phyloP scores from a whole-genome alignment of 2,113 vertebrate genomes.

The Cyprinodon brontotheroides region DNA sequence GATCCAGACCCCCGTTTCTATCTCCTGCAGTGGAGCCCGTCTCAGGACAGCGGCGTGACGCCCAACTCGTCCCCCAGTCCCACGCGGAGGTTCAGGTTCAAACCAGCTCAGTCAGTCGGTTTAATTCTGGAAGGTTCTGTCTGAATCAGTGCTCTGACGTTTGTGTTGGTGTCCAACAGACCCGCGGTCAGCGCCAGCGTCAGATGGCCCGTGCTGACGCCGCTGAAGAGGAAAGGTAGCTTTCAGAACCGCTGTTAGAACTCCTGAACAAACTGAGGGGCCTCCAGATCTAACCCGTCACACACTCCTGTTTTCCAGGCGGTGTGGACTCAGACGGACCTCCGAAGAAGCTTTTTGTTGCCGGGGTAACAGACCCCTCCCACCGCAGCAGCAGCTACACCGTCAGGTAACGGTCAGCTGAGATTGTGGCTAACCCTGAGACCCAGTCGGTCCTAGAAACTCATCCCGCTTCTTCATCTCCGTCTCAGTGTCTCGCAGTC shows the following conservation, averaged over 20 bases:
- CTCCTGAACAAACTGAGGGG: too few relatives aligned
- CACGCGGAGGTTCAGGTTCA: slow-evolving; percentile 76
- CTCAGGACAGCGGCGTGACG: slow-evolving; percentile 78
- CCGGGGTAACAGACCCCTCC: slow-evolving; percentile 78
- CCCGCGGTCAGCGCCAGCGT: slow-evolving; percentile 68
- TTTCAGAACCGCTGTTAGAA: too few relatives aligned
- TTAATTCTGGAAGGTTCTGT: not conserved
- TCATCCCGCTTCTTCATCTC: not conserved
- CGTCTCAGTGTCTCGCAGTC: slow-evolving; percentile 75
- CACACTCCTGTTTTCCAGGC: slow-evolving; percentile 56
- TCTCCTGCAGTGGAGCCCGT: slow-evolving; percentile 70
- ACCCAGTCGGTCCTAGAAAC: too few relatives aligned
- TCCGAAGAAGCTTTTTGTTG: slow-evolving; percentile 85
- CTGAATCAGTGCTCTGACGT: not conserved
- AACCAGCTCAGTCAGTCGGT: not conserved
- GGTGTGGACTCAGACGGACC: slow-evolving; percentile 82
- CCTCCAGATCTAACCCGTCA: not conserved
- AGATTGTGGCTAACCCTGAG: not conserved
- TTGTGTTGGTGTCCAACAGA: slow-evolving; percentile 53
- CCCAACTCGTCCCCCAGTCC: slow-evolving; percentile 83
- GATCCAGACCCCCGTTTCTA: not conserved
- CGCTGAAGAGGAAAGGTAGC: slow-evolving; percentile 82
- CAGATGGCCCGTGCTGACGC: slow-evolving; percentile 72
- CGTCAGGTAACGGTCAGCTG: slow-evolving; percentile 69
- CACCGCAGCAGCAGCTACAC: slow-evolving; percentile 76